Evolutionary conservation across 1,140 invertebrate species (phyloP), one percentile per base, ranked within the genome.

Genomic region (Euura lappo): DNA sequence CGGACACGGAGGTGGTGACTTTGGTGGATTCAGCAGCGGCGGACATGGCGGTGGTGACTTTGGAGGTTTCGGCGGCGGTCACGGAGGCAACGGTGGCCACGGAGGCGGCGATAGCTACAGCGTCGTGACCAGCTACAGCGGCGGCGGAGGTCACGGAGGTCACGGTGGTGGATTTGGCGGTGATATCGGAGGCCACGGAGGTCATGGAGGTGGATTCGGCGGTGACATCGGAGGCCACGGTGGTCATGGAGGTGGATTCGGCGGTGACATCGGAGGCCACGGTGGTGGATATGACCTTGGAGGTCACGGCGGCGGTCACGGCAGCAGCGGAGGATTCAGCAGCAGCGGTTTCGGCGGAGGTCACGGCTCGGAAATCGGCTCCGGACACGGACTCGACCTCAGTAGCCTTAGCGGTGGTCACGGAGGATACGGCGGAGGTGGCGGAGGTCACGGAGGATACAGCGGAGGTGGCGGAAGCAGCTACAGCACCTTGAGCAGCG

Each of bases 101-200:
- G 71, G 75, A 6, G 75, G 75, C 8, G 73, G 73, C 10, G 69
- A 72, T n/a, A 60, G 51, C 13, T 44, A 71, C 46, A 60, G 51
- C 51, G 51, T 60, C 6, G 6, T 60, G 6, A 60, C 51, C 10
- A 60, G 51, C 51, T 60, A 60, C 51, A 60, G 51, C 51, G 79
- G 80, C 42, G 78, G 72, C 45, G 74, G 73, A 43, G 8, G 11
- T n/a, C 68, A 13, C 8, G 71, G 77, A 66, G 67, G 72, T 11
- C 64, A 70, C 11, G 74, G 75, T n/a, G 76, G 77, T 7, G 68
- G 66, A 8, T 76, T 70, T 43, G 79, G 77, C 2, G 75, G 76
- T 47, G 73, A 70, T 71, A n/a, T n/a, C n/a, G n/a, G n/a, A n/a
- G n/a, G n/a, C n/a, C n/a, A n/a, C 11, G 75, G 71, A 44, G 72